Evolutionary conservation across 2,888 invertebrate species (phyloP), one percentile per base, ranked within the genome.

Genomic region (Oithona nana): DNA sequence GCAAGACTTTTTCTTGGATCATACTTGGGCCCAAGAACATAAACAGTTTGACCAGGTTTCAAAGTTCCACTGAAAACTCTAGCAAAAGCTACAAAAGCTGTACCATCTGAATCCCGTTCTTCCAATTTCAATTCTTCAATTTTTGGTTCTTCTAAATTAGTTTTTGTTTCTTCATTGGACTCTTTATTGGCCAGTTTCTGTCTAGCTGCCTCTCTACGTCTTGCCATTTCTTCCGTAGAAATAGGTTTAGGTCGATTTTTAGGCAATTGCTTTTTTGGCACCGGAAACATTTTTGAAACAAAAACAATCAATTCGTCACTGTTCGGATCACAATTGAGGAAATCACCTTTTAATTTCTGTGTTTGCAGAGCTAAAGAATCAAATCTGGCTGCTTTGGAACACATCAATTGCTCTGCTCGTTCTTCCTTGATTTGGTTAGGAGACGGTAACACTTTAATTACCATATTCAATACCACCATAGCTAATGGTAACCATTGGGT

Each of bases 401-500:
- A 84, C 75, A 94, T 82, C 20, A 95, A 75, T 69, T 85, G 82
- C 71, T 90, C 84, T 0, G 88, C 83, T 70, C 88, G 83, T 66
- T 85, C 84, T 57, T 81, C 79, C 4, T 78, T 75, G 30, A 95
- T 80, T 65, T 81, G 76, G 67, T 81, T 77, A 0, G 95, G 93
- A 1, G 87, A 79, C 0, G 93, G 90, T n/a, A 94, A 78, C 70
- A 84, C 80, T 56, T 77, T 75, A 67, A 84, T 83, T 1, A 90
- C 84, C 80, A 86, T 86, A 66, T 83, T 79, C 16, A 95, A 75
- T n/a, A 93, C 82, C 26, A 84, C 81, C 49, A 75, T 75, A 4
- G 93, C 84, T 57, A 97, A 74, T 3, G 94, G 92, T 57, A 93
- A 75, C 95, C 95, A 97, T 69, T 87, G 85, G 49, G 83, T 82